Evolutionary conservation across 1,140 invertebrate species (phyloP), one percentile per base, ranked within the genome.

Genomic region (Onthophagus taurus): DNA sequence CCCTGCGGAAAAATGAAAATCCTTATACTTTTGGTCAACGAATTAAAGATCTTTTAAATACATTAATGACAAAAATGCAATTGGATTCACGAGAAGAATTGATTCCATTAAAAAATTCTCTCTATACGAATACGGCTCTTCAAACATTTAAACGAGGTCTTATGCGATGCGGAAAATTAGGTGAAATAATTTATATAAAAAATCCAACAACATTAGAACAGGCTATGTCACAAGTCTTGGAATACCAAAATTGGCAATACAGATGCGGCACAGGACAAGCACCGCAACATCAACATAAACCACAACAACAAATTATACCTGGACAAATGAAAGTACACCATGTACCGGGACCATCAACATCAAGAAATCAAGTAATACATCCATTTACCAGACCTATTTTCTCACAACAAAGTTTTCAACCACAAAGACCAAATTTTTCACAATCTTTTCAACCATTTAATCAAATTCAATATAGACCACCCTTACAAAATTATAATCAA

Each of bases 221-320:
- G 11, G 34, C 34, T 8, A 36, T 36, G 34, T 6, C 34, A 1
- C 1, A 17, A 3, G 34, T 36, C 20, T 11, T 36, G 12, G 34
- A 36, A 9, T 19, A 36, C 12, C 2, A 36, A 12, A 36, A 36
- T 3, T 36, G 34, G 34, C 34, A 36, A 36, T 19, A 19, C n/a
- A n/a, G n/a, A n/a, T n/a, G n/a, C n/a, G n/a, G n/a, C n/a, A n/a
- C n/a, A n/a, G n/a, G n/a, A n/a, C n/a, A n/a, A n/a, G n/a, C n/a
- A n/a, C n/a, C n/a, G n/a, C n/a, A n/a, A n/a, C n/a, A n/a, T n/a
- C n/a, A n/a, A n/a, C n/a, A n/a, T n/a, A n/a, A n/a, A n/a, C 23
- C 23, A n/a, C n/a, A n/a, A n/a, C n/a, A n/a, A n/a, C n/a, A n/a
- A n/a, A n/a, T n/a, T n/a, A n/a, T n/a, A n/a, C n/a, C n/a, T n/a